Conservation (phyloP, 2,888 invertebrate species). For the Zootermopsis nevadensis region DNA sequence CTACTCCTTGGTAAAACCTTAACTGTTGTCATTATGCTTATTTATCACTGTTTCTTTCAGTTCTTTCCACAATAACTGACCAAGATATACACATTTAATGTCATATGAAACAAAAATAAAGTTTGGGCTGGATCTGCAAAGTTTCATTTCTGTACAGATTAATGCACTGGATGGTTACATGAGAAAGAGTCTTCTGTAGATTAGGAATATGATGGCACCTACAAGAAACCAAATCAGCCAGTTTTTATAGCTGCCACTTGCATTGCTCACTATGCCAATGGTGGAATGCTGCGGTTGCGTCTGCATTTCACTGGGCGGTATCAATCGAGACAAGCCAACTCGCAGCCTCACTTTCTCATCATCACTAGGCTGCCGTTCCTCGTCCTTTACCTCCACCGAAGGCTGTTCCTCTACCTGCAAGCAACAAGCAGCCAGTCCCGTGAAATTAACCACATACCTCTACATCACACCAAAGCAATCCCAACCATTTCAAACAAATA, state of each 20-base stretch:
- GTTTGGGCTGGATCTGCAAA: neutral
- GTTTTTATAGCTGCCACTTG: constrained; percentile 6
- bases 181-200: constrained; percentile 27
- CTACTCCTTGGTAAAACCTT: too few species aligned
- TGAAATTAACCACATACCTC: too few species aligned
- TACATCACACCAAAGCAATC: too few species aligned
- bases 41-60: too few species aligned
- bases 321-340: neutral
- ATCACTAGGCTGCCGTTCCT: neutral
- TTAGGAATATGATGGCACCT: neutral
- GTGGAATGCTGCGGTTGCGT: neutral
- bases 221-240: constrained; percentile 21
- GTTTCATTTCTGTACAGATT: too few species aligned
- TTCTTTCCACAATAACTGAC: too few species aligned
- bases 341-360: neutral
- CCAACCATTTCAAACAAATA: too few species aligned
- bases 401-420: neutral
- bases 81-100: too few species aligned
- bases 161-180: too few species aligned
- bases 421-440: too few species aligned
- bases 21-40: too few species aligned
- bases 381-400: neutral
- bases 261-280: neutral
- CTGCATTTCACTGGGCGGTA: neutral
- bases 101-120: too few species aligned